Evolutionary conservation across 2,888 invertebrate species (phyloP).

Genomic region (Amphiduros pacificus): DNA sequence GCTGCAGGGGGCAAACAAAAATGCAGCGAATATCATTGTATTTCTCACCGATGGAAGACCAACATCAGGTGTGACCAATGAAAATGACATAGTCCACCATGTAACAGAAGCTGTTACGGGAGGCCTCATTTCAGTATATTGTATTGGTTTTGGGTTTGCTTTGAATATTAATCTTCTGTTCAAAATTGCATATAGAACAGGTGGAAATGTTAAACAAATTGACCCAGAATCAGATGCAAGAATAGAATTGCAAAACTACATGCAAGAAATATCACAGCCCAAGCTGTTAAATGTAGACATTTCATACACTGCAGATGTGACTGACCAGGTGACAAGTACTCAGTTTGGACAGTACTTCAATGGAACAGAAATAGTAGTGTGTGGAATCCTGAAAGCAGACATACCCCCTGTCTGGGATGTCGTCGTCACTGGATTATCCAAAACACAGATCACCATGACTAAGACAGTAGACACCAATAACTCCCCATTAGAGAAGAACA

Average conservation of each 20-base stretch:
- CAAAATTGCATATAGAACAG: conserved; percentile 69
- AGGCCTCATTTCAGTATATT: conserved; percentile 63
- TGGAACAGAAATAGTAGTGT: conserved; percentile 70
- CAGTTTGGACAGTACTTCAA: conserved; percentile 65
- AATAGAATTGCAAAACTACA: conserved; percentile 69
- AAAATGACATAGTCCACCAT: conserved; percentile 43
- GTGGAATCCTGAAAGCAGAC: conserved; percentile 61
- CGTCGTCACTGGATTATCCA: conserved; percentile 13
- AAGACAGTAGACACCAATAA: not conserved
- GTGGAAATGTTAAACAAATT: conserved; percentile 72
- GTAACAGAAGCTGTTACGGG: conserved; percentile 33
- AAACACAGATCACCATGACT: too few species aligned
- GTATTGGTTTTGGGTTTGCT: conserved; percentile 69
- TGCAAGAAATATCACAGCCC: conserved; percentile 70
- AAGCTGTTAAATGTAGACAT: conserved; percentile 67
- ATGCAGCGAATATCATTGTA: conserved; percentile 44
- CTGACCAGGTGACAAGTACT: conserved; percentile 55
- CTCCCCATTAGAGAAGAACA: not conserved
- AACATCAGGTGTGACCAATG: conserved; percentile 53
- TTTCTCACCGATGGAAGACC: conserved; percentile 62
- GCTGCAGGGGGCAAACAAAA: not conserved
- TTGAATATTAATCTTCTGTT: conserved; percentile 71
- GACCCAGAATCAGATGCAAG: conserved; percentile 74
- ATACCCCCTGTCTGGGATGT: not conserved
- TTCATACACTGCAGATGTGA: conserved; percentile 13